phyloP scores from a whole-genome alignment of 2,797 vertebrate species.

The Simalia tracyae region DNA sequence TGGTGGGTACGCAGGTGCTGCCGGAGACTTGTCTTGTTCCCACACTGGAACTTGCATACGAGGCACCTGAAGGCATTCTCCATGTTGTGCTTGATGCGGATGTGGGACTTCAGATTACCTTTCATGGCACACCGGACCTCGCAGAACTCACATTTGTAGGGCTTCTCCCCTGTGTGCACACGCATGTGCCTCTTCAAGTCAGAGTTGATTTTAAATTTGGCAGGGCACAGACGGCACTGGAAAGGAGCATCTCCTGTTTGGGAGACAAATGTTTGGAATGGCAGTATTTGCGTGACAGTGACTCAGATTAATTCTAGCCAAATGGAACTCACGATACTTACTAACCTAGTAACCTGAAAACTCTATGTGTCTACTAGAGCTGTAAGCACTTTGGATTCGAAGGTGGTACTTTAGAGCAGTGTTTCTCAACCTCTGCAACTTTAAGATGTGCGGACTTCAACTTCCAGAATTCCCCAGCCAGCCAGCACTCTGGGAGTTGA shows the following conservation, averaged over 20 bases:
- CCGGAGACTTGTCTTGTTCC: constrained; percentile 87
- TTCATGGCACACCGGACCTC: constrained; percentile 98
- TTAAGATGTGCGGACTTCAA: neutral
- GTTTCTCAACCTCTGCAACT: neutral
- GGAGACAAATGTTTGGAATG: constrained; percentile 21
- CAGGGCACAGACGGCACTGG: constrained; percentile 92
- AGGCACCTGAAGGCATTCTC: constrained; percentile 83
- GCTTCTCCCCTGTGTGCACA: constrained; percentile 97
- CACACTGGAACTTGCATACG: constrained; percentile 89
- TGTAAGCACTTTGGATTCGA: neutral
- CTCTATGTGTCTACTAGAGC: neutral
- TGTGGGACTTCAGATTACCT: constrained; percentile 94
- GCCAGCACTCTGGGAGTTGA: neutral
- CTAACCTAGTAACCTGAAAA: neutral
- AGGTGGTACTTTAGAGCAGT: neutral
- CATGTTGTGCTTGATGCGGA: constrained; percentile 89
- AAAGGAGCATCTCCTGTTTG: constrained; percentile 92
- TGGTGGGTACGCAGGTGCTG: constrained; percentile 89
- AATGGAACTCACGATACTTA: neutral
- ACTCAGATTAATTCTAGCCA: neutral
- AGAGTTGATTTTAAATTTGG: constrained; percentile 99
- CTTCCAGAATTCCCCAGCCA: neutral
- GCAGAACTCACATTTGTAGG: constrained; percentile 94
- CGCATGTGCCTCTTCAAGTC: constrained; percentile 95
- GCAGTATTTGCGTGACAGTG: accelerated